A percentile compares a stretch with the other conserved stretches of the same genome.
These are phyloP conservation scores for Echinops telfairi DNA, from an alignment of 2,113 vertebrate species.

Conservation along the genomic window DNA sequence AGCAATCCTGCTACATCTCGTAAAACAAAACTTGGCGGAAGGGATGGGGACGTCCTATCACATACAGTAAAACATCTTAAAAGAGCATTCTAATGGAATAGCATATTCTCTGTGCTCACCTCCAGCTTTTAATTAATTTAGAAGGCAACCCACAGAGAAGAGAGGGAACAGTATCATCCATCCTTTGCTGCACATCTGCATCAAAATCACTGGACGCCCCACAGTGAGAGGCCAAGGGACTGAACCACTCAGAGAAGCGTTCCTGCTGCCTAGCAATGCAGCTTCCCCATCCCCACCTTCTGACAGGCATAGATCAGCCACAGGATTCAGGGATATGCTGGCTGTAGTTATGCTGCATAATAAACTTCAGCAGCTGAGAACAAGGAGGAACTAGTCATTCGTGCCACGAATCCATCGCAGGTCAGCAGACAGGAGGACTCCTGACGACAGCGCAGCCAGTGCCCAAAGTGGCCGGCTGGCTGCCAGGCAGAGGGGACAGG, in stretches of 20 bases:
- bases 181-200: constrained; percentile 1
- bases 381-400: neutral
- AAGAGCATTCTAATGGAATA: constrained; percentile 21
- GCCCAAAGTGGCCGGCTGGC: neutral
- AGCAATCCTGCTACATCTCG: neutral
- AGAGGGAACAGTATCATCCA: neutral
- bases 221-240: neutral
- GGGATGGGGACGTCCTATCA: neutral
- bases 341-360: neutral
- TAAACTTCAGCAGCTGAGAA: neutral
- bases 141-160: constrained; percentile 39
- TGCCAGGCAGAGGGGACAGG: neutral
- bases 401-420: neutral
- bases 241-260: neutral
- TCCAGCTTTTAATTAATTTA: constrained; percentile 67
- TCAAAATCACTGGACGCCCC: constrained; percentile 2
- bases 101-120: constrained; percentile 36
- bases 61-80: neutral
- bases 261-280: neutral
- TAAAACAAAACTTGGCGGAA: neutral
- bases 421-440: neutral
- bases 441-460: neutral
- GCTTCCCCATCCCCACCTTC: neutral
- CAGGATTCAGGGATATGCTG: neutral
- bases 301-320: neutral